These are phyloP conservation scores for Drosophila kikkawai DNA, from an alignment of 1,140 invertebrate species.

Conservation along the genomic window DNA sequence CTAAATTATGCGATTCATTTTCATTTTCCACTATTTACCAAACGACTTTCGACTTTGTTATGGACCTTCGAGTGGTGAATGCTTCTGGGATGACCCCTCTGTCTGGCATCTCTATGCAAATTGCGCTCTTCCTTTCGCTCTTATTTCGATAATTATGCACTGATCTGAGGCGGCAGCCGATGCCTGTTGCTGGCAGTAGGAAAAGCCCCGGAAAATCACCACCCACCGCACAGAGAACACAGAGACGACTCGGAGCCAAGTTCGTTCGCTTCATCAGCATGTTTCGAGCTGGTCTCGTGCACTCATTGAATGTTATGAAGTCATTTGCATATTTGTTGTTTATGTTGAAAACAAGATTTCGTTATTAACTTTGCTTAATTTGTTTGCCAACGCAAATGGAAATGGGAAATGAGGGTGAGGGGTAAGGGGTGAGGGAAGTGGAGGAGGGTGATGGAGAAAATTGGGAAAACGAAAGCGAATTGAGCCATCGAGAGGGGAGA, in stretches of 20 bases:
- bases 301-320: constrained; percentile 69
- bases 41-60: constrained; percentile 24
- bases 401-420: constrained; percentile 9
- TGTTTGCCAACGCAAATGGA: constrained; percentile 65
- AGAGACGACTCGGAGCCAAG: constrained; percentile 3
- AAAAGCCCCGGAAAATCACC: constrained; percentile 17
- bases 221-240: background rate
- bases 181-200: constrained; percentile 32
- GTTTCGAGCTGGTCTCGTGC: constrained; percentile 42
- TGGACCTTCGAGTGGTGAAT: constrained; percentile 15
- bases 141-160: constrained; percentile 52
- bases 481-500: constrained; percentile 41
- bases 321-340: constrained; percentile 83
- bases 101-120: constrained; percentile 36
- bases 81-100: background rate
- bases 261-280: constrained; percentile 60
- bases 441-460: too few relatives aligned
- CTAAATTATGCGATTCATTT: constrained; percentile 14
- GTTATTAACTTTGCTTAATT: constrained; percentile 84
- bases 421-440: too few relatives aligned
- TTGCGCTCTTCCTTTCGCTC: constrained; percentile 41
- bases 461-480: constrained; percentile 46
- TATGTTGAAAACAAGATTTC: constrained; percentile 82
- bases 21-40: constrained; percentile 21
- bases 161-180: constrained; percentile 11